Conservation (phyloP, 2,888 invertebrate species). For the Melolontha melolontha region DNA sequence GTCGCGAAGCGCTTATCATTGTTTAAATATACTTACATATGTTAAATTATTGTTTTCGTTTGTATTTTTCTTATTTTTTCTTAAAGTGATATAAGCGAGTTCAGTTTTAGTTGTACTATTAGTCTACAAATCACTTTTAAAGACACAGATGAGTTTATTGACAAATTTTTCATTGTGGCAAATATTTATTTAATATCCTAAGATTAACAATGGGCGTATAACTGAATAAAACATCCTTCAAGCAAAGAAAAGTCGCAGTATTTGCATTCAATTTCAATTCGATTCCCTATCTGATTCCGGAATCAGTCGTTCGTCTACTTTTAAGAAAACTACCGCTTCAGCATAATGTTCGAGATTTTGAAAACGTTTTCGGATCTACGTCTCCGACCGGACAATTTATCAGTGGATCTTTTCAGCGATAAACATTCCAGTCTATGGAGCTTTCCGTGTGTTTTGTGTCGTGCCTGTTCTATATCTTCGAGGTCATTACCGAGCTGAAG, state of each 20-base stretch:
- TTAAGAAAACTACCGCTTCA: slow-evolving; percentile 11
- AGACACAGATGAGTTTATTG: no score
- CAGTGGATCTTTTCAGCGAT: slow-evolving; percentile 27
- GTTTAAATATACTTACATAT: no score
- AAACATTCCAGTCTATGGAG: slow-evolving; percentile 27
- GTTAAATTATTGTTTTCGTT: no score
- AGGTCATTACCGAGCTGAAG: slow-evolving; percentile 25
- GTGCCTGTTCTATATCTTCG: slow-evolving; percentile 13
- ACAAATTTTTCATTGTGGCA: no score
- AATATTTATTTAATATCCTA: no score
- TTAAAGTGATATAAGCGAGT: no score
- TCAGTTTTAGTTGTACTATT: no score
- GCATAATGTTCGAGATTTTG: slow-evolving; percentile 27
- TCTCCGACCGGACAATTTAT: slow-evolving; percentile 27
- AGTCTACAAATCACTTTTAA: no score
- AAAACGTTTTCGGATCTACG: slow-evolving; percentile 21
- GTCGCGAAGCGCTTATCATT: no score
- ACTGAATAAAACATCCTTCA: background rate
- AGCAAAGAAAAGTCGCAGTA: background rate
- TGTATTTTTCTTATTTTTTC: no score
- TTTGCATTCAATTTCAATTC: slow-evolving; percentile 32
- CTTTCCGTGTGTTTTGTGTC: slow-evolving; percentile 15
- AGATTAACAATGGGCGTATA: no score
- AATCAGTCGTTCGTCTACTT: slow-evolving; percentile 4
- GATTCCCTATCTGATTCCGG: slow-evolving; percentile 3